These are phyloP conservation scores for Hesperophylax magnus DNA, from an alignment of 1,140 invertebrate genomes.

Conservation along the genomic window DNA sequence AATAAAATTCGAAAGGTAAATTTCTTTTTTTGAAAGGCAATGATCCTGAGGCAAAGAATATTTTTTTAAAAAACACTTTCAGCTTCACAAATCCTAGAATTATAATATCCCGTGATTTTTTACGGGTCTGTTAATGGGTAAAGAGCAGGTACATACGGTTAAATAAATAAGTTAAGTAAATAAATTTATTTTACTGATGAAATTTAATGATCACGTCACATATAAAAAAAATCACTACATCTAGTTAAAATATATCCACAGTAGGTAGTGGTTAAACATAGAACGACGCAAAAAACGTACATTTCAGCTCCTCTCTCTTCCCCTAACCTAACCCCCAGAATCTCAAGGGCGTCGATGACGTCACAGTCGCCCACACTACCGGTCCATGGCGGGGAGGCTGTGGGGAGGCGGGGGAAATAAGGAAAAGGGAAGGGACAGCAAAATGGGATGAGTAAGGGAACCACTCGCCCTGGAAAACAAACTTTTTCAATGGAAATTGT, in stretches of 20 bases:
- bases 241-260: neutral
- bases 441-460: too few species aligned
- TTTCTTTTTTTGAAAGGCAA: too few species aligned
- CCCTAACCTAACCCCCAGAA: neutral
- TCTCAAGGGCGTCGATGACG: constrained; percentile 36
- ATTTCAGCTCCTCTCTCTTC: neutral
- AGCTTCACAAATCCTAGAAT: too few species aligned
- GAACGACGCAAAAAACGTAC: constrained; percentile 3
- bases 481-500: constrained; percentile 29
- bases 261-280: neutral
- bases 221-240: neutral
- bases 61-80: too few species aligned
- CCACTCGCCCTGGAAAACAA: constrained; percentile 2
- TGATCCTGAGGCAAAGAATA: too few species aligned
- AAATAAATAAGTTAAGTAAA: too few species aligned
- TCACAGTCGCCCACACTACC: neutral
- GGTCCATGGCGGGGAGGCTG: constrained; percentile 2
- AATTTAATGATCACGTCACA: too few species aligned
- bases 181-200: too few species aligned
- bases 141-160: too few species aligned
- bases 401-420: neutral
- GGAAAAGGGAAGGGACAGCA: neutral
- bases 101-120: too few species aligned
- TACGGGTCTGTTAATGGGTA: too few species aligned
- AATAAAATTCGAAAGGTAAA: too few species aligned